Conservation (phyloP, 2,113 vertebrate genomes). For the Drymodes brunneopygia region DNA sequence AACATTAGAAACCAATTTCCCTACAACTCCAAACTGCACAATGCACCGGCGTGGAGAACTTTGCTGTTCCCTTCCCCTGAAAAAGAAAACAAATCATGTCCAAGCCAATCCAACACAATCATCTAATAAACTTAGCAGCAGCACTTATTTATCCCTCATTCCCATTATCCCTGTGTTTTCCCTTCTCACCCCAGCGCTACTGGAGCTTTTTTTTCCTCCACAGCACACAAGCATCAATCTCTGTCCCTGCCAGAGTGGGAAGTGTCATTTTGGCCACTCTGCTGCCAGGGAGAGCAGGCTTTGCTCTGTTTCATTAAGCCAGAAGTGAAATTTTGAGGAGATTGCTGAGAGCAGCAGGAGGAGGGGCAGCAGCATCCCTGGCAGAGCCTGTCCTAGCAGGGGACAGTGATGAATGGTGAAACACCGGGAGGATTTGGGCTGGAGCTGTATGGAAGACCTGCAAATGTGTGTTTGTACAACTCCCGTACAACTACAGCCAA, state of each 20-base stretch:
- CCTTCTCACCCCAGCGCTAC: neutral
- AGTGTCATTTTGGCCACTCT: neutral
- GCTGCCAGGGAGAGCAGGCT: neutral
- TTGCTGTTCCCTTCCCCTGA: neutral
- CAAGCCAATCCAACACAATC: neutral
- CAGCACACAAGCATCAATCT: neutral
- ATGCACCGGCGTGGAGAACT: neutral
- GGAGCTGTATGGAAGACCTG: neutral
- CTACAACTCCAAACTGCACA: neutral
- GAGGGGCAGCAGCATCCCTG: neutral
- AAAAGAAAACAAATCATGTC: neutral
- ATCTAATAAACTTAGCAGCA: neutral
- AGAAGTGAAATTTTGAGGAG: neutral
- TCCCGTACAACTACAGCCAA: no score
- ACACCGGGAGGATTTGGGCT: neutral
- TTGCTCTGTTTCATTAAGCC: neutral
- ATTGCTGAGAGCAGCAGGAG: neutral
- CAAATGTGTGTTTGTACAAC: rapidly evolving
- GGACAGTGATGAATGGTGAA: rapidly evolving
- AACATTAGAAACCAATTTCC: neutral
- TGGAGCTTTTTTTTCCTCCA: neutral
- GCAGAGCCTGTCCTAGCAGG: neutral
- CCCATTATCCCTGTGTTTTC: neutral
- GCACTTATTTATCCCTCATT: neutral
- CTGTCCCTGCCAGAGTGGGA: neutral